These are phyloP conservation scores for Pantelozetes paolii DNA, from an alignment of 2,888 invertebrate species.

Conservation along the genomic window DNA sequence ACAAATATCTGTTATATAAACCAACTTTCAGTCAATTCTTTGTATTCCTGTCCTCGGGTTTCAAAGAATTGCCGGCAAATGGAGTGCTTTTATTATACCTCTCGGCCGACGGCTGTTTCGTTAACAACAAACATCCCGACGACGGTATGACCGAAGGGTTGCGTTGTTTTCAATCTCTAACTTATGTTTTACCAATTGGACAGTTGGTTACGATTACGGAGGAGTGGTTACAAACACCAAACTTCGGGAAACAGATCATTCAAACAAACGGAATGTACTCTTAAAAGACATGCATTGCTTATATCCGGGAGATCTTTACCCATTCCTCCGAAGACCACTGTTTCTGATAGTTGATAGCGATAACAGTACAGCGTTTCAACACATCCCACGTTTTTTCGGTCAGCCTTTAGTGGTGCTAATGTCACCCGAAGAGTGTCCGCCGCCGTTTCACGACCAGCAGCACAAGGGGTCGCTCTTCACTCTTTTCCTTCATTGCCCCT, in stretches of 20 bases:
- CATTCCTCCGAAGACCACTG: conserved; percentile 84
- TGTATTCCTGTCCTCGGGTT: conserved; percentile 82
- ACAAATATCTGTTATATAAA: conserved; percentile 92
- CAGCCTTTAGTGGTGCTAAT: conserved; percentile 87
- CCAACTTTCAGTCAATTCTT: conserved; percentile 89
- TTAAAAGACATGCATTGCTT: conserved; percentile 55
- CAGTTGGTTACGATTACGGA: conserved; percentile 77
- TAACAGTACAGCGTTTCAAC: conserved; percentile 62
- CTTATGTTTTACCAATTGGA: conserved; percentile 27
- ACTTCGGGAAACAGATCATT: conserved; percentile 63
- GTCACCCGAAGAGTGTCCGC: conserved; percentile 85
- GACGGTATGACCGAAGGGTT: conserved; percentile 61
- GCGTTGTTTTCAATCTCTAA: conserved; percentile 28
- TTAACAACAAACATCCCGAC: conserved; percentile 76
- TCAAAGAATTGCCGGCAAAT: conserved; percentile 85
- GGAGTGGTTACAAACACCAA: conserved; percentile 84
- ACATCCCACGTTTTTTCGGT: conserved; percentile 84
- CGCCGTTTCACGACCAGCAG: conserved; percentile 64
- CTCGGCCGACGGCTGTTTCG: conserved; percentile 84
- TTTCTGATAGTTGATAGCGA: conserved; percentile 93
- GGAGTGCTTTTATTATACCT: conserved; percentile 87
- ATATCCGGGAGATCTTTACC: conserved; percentile 88
- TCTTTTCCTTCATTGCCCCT: conserved; percentile 87
- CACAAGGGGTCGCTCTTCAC: conserved; percentile 85
- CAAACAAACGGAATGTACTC: conserved; percentile 16